Base-by-base conservation (phyloP, 2,888 invertebrate species). In the Sinotaia quadrata region DNA sequence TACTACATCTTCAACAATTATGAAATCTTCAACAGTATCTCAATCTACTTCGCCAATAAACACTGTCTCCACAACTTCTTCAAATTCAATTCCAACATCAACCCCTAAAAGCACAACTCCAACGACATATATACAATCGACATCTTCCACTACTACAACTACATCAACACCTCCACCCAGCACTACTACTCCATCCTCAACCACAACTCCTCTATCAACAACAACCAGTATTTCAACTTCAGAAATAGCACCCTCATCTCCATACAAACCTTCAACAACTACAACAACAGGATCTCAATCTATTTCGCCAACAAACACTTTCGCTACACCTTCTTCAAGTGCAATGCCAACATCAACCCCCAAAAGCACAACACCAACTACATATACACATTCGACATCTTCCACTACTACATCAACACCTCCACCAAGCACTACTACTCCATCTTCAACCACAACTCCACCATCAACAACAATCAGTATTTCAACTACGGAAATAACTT, bases 391-490 rank as follows among this genome's bases (percentile, higher is more conserved):
- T n/a, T n/a, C n/a, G n/a, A n/a, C n/a, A n/a, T n/a, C 49, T 21
- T 49, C 49, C n/a, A 49, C 49, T 49, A 10, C 49, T 18, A 49
- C n/a, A 49, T 49, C n/a, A 54, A 12, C 54, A 15, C 18, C 54
- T 12, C n/a, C 0, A 7, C 31, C 29, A 36, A 24, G 21, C 18
- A 58, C 58, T 1, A 36, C 58, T 31, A 41, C 29, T 0, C 59
- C 41, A 2, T 29, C 44, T n/a, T 44, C 59, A 18, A 59, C 59
- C 10, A 59, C 59, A 44, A 29, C 54, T 27, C 31, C 54, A 54
- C 18, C 31, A 27, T 29, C 29, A 2, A 1, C 58, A 31, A 49
- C 49, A n/a, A 49, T 49, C 33, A 29, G 15, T 12, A 21, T 33
- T 33, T n/a, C 29, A 5, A 4, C 27, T 8, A 12, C 15, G 7